phyloP scores from a whole-genome alignment of 2,113 vertebrate genomes.

The Rattus norvegicus region GRCr8 NC_086029.1:57417501-57418000 shows the following conservation, averaged over 20 bases:
- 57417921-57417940: background rate
- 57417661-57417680: background rate
- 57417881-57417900: background rate
- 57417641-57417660: background rate
- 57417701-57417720: too few relatives aligned
- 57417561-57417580: background rate
- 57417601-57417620: background rate
- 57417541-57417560: slow-evolving; percentile 21
- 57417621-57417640: background rate
- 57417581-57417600: background rate
- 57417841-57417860: background rate
- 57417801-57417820: background rate
- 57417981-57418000: background rate
- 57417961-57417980: background rate
- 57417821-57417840: background rate
- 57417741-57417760: too few relatives aligned
- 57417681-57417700: background rate
- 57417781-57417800: too few relatives aligned
- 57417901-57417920: background rate
- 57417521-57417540: background rate
- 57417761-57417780: too few relatives aligned
- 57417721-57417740: too few relatives aligned
- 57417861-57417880: background rate
- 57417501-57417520: background rate
- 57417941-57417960: background rate